phyloP scores from a whole-genome alignment of 1,140 invertebrate genomes.

The Drosophila aff. region DNA sequence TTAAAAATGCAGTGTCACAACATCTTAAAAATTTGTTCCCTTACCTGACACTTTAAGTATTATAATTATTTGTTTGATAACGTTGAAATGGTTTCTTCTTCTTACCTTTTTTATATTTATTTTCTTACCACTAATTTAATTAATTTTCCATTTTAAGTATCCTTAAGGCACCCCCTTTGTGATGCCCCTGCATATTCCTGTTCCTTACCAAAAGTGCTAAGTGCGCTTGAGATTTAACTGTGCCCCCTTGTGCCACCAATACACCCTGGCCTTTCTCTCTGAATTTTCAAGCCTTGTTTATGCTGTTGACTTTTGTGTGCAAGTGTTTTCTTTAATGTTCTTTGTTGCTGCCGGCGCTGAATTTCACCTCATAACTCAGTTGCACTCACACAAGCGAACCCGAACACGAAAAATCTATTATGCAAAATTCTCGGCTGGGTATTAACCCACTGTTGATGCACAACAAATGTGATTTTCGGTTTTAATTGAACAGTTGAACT shows the following conservation, averaged over 20 bases:
- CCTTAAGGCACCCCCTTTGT: neutral
- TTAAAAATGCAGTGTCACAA: neutral
- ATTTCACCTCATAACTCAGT: constrained; percentile 39
- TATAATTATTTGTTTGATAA: too few relatives aligned
- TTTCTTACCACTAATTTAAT: neutral
- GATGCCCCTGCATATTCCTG: neutral
- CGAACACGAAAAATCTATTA: constrained; percentile 30
- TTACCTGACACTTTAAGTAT: neutral
- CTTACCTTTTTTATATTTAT: neutral
- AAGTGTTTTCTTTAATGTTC: constrained; percentile 62
- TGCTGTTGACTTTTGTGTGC: constrained; percentile 70
- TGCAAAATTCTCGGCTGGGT: constrained; percentile 14
- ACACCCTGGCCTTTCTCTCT: neutral
- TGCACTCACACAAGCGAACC: constrained; percentile 4
- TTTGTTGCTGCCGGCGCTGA: constrained; percentile 19
- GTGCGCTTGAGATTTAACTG: constrained; percentile 62
- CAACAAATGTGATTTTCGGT: constrained; percentile 34
- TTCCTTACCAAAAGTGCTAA: constrained; percentile 53
- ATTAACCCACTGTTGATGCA: constrained; percentile 30
- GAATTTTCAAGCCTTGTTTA: constrained; percentile 62
- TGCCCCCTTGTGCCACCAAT: neutral
- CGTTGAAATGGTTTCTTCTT: neutral
- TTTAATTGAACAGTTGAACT: constrained; percentile 49
- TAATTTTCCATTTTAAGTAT: too few relatives aligned
- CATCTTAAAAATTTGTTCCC: neutral